Evolutionary conservation across 2,888 invertebrate species (phyloP).

Genomic region (Callimorpha dominula): DNA sequence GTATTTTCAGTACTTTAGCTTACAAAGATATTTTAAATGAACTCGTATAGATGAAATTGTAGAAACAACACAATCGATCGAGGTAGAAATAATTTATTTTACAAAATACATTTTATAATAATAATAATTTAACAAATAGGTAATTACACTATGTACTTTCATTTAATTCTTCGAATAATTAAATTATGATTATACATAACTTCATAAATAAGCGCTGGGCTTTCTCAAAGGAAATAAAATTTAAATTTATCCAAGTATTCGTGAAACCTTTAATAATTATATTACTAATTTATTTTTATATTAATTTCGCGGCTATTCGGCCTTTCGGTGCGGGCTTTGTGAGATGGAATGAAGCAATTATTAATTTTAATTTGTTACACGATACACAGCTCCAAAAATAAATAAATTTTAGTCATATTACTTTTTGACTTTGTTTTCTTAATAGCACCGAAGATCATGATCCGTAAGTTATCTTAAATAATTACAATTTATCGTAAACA

Average conservation of each 20-base stretch:
- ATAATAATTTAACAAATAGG: no score
- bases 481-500: neutral
- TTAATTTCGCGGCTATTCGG: constrained; percentile 23
- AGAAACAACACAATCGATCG: neutral
- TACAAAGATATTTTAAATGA: neutral
- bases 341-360: constrained; percentile 20
- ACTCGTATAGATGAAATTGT: neutral
- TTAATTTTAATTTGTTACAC: constrained; percentile 26
- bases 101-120: neutral
- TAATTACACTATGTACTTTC: no score
- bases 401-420: neutral
- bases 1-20: no score
- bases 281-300: constrained; percentile 31
- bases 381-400: constrained; percentile 20
- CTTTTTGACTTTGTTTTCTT: neutral
- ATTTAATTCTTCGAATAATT: neutral
- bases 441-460: neutral
- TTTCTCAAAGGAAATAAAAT: constrained; percentile 33
- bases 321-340: constrained; percentile 11
- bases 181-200: constrained; percentile 7
- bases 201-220: constrained; percentile 14
- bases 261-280: constrained; percentile 27
- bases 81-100: neutral
- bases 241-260: constrained; percentile 19
- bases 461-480: neutral